phyloP scores from a whole-genome alignment of 1,140 invertebrate genomes.

The Microplitis demolitor region DNA sequence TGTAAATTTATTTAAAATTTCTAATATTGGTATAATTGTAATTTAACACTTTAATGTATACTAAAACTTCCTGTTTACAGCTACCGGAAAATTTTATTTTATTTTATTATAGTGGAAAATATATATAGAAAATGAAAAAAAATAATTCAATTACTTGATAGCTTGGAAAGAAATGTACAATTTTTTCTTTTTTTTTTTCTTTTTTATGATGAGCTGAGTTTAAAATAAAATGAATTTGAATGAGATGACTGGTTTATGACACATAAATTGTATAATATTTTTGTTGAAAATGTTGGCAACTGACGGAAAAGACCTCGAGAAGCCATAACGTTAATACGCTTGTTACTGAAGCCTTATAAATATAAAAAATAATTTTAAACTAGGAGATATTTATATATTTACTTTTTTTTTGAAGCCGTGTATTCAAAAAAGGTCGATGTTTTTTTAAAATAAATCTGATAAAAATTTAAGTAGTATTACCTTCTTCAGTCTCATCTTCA shows the following conservation, averaged over 20 bases:
- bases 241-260: neutral
- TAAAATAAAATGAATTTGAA: neutral
- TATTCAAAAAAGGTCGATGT: too few species aligned
- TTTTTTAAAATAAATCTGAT: too few species aligned
- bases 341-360: constrained; percentile 17
- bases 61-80: too few species aligned
- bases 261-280: neutral
- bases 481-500: constrained; percentile 72
- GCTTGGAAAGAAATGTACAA: neutral
- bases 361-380: neutral
- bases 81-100: neutral
- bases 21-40: neutral
- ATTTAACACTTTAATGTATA: neutral
- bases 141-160: too few species aligned
- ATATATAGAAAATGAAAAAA: too few species aligned
- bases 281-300: neutral
- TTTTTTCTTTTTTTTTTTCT: neutral
- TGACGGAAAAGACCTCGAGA: neutral
- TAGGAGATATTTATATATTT: too few species aligned
- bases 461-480: constrained; percentile 32
- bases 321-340: constrained; percentile 16
- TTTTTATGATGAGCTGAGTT: neutral
- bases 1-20: neutral
- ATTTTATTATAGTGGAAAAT: too few species aligned
- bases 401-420: too few species aligned